These are phyloP conservation scores for Drosophila rubida DNA, from an alignment of 2,888 invertebrate species.

Conservation along the genomic window DNA sequence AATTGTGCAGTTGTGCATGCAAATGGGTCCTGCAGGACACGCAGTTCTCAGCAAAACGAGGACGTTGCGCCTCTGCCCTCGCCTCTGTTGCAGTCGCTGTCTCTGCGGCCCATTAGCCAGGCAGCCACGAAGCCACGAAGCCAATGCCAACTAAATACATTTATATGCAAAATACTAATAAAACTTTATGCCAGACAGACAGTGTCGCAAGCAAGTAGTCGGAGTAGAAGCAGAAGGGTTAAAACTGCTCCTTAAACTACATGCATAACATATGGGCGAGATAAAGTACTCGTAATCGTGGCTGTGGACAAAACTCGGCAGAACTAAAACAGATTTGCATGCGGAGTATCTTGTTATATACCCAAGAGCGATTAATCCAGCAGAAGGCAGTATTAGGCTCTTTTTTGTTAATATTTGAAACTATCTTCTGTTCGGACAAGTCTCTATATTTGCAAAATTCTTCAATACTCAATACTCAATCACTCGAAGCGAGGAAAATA, in stretches of 20 bases:
- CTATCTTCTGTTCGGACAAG: no score
- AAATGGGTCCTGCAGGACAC: slow-evolving; percentile 69
- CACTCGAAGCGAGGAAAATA: background rate
- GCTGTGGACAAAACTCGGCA: background rate
- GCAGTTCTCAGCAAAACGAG: slow-evolving; percentile 12
- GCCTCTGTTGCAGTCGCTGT: background rate
- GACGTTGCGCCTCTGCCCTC: background rate
- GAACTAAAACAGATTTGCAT: slow-evolving; percentile 14
- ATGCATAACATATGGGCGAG: slow-evolving; percentile 29
- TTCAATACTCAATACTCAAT: no score
- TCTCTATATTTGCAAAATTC: no score
- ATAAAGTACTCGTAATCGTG: slow-evolving; percentile 12
- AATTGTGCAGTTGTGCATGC: slow-evolving; percentile 76
- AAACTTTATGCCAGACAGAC: slow-evolving; percentile 38
- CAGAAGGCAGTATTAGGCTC: background rate
- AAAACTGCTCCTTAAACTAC: background rate
- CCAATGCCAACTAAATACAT: slow-evolving; percentile 56
- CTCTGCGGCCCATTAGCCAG: slow-evolving; percentile 56
- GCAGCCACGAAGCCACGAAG: slow-evolving; percentile 8
- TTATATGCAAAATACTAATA: slow-evolving; percentile 71
- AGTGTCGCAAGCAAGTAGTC: background rate
- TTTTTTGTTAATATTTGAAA: background rate
- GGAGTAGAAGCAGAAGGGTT: background rate
- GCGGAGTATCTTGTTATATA: background rate
- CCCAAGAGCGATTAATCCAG: background rate